Evolutionary conservation across 2,888 invertebrate species (phyloP).

Genomic region (Lepidonotus clava): DNA sequence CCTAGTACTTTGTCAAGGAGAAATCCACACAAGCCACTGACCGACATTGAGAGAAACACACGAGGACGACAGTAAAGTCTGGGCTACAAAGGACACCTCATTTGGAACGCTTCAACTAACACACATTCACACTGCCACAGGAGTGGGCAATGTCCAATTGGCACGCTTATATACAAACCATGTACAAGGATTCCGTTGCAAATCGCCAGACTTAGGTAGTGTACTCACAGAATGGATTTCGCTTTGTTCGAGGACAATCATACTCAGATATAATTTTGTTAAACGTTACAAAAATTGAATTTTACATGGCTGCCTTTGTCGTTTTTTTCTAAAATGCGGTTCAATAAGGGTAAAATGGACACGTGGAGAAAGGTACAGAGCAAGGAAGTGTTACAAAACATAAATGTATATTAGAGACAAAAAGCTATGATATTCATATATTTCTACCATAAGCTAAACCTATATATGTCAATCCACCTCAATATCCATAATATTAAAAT

Average conservation of each 20-base stretch:
- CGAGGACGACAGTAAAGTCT: neutral
- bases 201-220: neutral
- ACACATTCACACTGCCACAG: neutral
- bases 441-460: slow-evolving; percentile 15
- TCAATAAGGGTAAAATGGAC: neutral
- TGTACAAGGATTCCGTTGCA: neutral
- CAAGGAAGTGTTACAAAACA: neutral
- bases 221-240: slow-evolving; percentile 6
- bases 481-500: neutral
- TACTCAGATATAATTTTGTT: no score
- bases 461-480: slow-evolving; percentile 19
- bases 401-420: neutral
- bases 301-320: slow-evolving; percentile 37
- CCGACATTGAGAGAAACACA: neutral
- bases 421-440: slow-evolving; percentile 18
- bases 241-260: neutral
- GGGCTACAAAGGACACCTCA: slow-evolving; percentile 4
- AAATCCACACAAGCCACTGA: neutral
- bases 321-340: slow-evolving; percentile 7
- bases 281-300: neutral
- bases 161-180: neutral
- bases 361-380: neutral
- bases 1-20: neutral
- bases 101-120: neutral
- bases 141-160: neutral